Base-by-base conservation (phyloP, 2,888 invertebrate species). In the Sarcophaga variegata region DNA sequence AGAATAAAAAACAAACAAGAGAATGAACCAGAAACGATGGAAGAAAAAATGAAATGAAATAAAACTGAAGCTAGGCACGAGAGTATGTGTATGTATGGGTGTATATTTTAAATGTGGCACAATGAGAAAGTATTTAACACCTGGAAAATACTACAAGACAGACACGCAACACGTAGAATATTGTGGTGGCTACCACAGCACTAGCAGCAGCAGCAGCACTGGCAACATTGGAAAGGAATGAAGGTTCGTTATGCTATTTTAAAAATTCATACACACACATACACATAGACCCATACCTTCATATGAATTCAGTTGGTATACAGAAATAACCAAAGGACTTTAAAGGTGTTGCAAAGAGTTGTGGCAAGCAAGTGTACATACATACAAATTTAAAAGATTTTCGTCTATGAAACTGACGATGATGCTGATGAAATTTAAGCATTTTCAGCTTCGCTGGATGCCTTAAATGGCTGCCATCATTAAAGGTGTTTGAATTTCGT, bases 401-500 rank as follows among this genome's bases (percentile, higher is more conserved):
- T 47, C 27, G 12, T 67, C 59, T 49, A 60, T 74, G 25, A 67
- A 4, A 8, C 67, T 11, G 14, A 69, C 10, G 14, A 2, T 67
- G 49, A 69, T 49, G 69, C 3, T 81, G 8, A 8, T 8, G 37
- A 37, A 37, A 37, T 37, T 8, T 37, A 37, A 37, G 37, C 37
- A 37, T 10, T 37, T 37, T 6, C 10, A 10, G 37, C 37, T 10
- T 37, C 8, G 37, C 2, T 37, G 37, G 8, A 37, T 12, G 17
- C 54, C 54, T 54, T 54, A 54, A 54, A 54, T 54, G 54, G 54
- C 54, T 54, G 3, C 54, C 11, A 37, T 37, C 74, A 86, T 88
- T 87, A 81, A 89, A 87, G 85, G 84, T 89, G 88, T 87, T 87
- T 80, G 85, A 75, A 85, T 82, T 88, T 83, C 37, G 84, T 80